phyloP scores from a whole-genome alignment of 2,888 invertebrate species.

The Limnephilus rhombicus region DNA sequence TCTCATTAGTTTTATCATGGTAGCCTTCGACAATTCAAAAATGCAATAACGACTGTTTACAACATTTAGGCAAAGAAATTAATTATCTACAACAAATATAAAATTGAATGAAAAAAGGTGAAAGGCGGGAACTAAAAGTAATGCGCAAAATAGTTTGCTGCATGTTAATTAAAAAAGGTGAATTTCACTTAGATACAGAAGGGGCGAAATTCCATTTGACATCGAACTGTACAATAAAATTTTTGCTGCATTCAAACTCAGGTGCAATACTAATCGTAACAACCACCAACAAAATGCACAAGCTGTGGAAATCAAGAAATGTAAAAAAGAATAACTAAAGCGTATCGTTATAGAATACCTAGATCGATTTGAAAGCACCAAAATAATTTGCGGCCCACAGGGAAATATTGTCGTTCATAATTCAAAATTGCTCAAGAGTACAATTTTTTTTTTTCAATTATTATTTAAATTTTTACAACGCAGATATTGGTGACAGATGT shows the following conservation, averaged over 20 bases:
- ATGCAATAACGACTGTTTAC: background rate
- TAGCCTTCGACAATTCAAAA: background rate
- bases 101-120: background rate
- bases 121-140: background rate
- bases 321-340: slow-evolving; percentile 14
- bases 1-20: background rate
- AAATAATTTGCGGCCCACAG: background rate
- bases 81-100: background rate
- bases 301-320: background rate
- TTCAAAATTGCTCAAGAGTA: background rate
- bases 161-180: background rate
- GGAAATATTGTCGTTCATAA: too few species aligned
- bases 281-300: slow-evolving; percentile 46
- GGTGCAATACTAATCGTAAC: slow-evolving; percentile 9
- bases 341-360: background rate
- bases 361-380: background rate
- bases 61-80: background rate
- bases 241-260: slow-evolving; percentile 40
- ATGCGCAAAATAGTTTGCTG: background rate
- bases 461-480: background rate
- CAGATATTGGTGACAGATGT: background rate
- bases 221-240: background rate
- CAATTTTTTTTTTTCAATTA: too few species aligned
- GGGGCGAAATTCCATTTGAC: background rate
- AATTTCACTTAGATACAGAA: background rate